These are phyloP conservation scores for Thamnophis sirtalis DNA, from an alignment of 2,113 vertebrate species.

Conservation along the genomic window DNA sequence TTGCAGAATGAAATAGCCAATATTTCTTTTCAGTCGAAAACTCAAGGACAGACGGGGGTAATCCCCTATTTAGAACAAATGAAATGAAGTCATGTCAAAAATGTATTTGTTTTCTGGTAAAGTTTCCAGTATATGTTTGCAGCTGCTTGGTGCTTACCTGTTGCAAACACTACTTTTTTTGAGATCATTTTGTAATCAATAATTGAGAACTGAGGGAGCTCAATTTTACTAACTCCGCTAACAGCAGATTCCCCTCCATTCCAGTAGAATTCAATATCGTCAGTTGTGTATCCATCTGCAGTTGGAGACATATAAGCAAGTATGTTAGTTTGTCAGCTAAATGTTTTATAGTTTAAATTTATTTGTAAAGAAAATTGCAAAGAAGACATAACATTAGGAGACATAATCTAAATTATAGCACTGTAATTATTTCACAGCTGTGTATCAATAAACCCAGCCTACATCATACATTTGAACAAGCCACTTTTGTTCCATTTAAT, in stretches of 20 bases:
- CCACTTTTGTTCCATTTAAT: not conserved
- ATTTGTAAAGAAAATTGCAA: not conserved
- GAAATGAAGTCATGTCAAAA: conserved; percentile 3
- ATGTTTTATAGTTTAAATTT: not conserved
- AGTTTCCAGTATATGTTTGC: not conserved
- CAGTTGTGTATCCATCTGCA: conserved; percentile 91
- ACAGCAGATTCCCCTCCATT: conserved; percentile 84
- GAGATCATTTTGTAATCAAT: conserved; percentile 90
- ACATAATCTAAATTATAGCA: not conserved
- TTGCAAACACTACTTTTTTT: conserved; percentile 90
- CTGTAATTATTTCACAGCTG: not conserved
- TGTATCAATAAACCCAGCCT: not conserved
- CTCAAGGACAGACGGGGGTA: conserved; percentile 88
- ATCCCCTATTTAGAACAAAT: conserved; percentile 73
- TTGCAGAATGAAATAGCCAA: conserved; percentile 90
- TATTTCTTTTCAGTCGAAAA: conserved; percentile 88
- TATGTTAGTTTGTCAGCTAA: not conserved
- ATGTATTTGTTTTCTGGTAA: not conserved
- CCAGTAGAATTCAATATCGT: conserved; percentile 97
- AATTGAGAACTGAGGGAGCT: conserved; percentile 91
- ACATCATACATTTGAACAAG: not conserved
- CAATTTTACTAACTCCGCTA: conserved; percentile 88
- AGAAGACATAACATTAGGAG: not conserved
- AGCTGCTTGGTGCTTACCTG: conserved; percentile 71
- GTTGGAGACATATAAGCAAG: not conserved